Percentiles rank a stretch among this genome's conserved stretches.
Conservation (phyloP, 2,797 vertebrate genomes). For the Poecilia wingei region DNA sequence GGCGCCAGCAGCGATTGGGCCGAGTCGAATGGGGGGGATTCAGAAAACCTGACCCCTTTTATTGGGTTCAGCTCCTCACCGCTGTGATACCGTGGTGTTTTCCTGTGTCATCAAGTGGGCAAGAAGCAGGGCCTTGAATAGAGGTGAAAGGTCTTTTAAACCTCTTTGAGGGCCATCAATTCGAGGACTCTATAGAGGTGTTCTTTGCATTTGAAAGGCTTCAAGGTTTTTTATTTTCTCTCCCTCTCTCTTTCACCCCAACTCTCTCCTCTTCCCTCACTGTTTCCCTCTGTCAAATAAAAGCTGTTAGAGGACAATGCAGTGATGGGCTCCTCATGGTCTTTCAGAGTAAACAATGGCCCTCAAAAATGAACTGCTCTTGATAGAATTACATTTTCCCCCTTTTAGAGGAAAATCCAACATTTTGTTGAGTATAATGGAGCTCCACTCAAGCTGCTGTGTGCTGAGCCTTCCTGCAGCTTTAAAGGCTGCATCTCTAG, state of each 20-base stretch:
- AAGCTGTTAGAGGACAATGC: constrained; percentile 89
- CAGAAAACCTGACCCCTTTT: constrained; percentile 91
- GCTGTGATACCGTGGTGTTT: constrained; percentile 89
- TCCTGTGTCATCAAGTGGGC: constrained; percentile 89
- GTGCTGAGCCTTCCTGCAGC: constrained; percentile 2
- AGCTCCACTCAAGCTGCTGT: constrained; percentile 67
- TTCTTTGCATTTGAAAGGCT: constrained; percentile 97
- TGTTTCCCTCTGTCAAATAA: constrained; percentile 86
- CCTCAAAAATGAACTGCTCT: constrained; percentile 85
- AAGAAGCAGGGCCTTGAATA: constrained; percentile 88
- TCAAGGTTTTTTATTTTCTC: constrained; percentile 80
- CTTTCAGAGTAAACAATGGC: constrained; percentile 91
- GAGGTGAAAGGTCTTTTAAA: constrained; percentile 91
- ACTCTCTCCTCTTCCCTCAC: constrained; percentile 68
- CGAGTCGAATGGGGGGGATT: constrained; percentile 84
- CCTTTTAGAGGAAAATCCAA: constrained; percentile 78
- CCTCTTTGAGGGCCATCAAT: constrained; percentile 95
- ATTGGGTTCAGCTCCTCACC: constrained; percentile 93
- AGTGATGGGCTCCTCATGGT: constrained; percentile 86
- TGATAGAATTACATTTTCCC: constrained; percentile 90
- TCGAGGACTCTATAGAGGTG: constrained; percentile 84
- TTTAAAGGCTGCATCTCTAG: constrained; percentile 43
- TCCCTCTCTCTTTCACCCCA: constrained; percentile 68
- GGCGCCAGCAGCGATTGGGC: constrained; percentile 84
- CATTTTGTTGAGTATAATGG: constrained; percentile 81